Conservation (phyloP, 1,140 invertebrate genomes). For the Wiebesia pumilae region DNA sequence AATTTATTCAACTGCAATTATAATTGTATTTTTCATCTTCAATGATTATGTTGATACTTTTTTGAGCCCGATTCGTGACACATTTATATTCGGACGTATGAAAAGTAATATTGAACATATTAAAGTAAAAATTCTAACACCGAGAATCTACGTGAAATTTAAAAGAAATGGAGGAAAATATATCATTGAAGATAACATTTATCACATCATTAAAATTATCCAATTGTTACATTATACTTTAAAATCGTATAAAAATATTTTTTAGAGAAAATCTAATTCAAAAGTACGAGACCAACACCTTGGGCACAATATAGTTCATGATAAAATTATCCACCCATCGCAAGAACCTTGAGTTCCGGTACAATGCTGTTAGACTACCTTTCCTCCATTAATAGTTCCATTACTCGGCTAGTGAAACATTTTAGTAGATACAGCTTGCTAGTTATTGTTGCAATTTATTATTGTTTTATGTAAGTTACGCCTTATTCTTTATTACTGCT, state of each 20-base stretch:
- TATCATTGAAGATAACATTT: neutral
- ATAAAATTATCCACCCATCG: constrained; percentile 12
- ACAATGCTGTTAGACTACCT: constrained; percentile 12
- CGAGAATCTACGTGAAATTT: neutral
- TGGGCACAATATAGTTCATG: neutral
- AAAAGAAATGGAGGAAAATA: neutral
- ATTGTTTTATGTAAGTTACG: neutral
- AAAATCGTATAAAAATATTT: neutral
- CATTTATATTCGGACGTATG: neutral
- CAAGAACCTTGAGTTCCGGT: neutral
- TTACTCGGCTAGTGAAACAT: neutral
- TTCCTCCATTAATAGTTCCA: constrained; percentile 3
- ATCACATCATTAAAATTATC: neutral
- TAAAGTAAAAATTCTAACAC: neutral
- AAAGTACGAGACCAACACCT: neutral
- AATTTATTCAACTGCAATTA: neutral
- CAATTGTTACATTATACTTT: neutral
- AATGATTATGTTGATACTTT: neutral
- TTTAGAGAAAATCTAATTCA: neutral
- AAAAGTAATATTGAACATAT: neutral
- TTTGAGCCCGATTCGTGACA: neutral
- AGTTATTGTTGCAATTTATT: neutral
- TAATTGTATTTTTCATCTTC: neutral
- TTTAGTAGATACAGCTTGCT: neutral
- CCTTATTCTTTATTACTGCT: neutral